These are phyloP conservation scores for Spea hammondii DNA, from an alignment of 2,797 vertebrate species.

Conservation along the genomic window DNA sequence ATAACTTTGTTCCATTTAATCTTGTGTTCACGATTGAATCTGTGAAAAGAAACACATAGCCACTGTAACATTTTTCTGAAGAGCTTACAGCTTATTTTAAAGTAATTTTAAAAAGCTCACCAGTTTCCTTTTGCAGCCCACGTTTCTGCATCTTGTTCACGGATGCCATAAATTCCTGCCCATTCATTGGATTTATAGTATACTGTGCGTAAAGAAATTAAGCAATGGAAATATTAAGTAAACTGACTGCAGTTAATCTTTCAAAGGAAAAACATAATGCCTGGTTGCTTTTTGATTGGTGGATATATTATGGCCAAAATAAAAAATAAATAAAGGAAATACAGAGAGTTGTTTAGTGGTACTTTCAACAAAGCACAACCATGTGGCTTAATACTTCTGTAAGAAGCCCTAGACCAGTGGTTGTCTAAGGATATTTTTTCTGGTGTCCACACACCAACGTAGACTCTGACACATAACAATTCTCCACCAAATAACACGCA, in stretches of 20 bases:
- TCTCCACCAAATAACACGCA: no score
- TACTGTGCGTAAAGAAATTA: slow-evolving; percentile 15
- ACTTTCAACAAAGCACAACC: no score
- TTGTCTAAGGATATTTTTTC: no score
- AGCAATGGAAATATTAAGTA: not conserved
- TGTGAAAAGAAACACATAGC: not conserved
- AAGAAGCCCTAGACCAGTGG: no score
- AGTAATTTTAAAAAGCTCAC: slow-evolving; percentile 27
- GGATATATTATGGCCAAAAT: not conserved
- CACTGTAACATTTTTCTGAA: not conserved
- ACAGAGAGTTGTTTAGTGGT: no score
- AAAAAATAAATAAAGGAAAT: not conserved
- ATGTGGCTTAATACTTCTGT: no score
- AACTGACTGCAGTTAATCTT: no score
- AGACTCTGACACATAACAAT: no score
- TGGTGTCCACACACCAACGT: no score
- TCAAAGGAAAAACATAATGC: not conserved
- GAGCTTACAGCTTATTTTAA: not conserved
- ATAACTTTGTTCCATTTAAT: not conserved
- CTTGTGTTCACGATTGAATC: not conserved
- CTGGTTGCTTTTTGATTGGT: not conserved
- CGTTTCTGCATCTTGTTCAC: slow-evolving; percentile 63
- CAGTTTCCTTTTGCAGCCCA: slow-evolving; percentile 68
- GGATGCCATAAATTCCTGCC: slow-evolving; percentile 35
- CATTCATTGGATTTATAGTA: slow-evolving; percentile 50